Base-by-base conservation (phyloP, 2,113 vertebrate genomes). In the Nothoprocta pentlandii region DNA sequence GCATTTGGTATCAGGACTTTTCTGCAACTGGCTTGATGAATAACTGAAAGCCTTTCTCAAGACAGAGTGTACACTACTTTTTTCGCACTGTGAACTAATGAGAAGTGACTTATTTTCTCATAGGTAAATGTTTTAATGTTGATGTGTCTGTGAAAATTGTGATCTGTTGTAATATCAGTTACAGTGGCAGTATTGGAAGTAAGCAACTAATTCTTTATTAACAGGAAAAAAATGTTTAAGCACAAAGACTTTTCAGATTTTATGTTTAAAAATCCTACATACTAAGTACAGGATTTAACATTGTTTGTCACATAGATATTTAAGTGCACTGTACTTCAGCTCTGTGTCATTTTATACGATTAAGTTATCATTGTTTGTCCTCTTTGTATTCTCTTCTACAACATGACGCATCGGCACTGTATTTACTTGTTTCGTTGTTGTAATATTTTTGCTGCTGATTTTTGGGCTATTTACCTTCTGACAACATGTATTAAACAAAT, bases 81-180 rank as follows among this genome's bases (percentile, higher is more conserved):
- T 58, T 97, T 97, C 98, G 95, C 98, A 98, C 98, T 98, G 98
- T 98, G 98, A 98, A 98, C 97, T 97, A 97, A 98, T 96, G 97
- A 97, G 97, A 98, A 98, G 97, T 97, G 96, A 98, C 98, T 98
- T 98, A 97, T 97, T 97, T 98, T 97, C 98, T 97, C 97, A 97
- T 97, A 96, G 96, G 97, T 98, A 98, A 98, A 98, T 97, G 98
- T 98, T 98, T 98, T 97, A 97, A 97, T 97, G 97, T 98, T 97
- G 93, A 96, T 90, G 97, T 97, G 97, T 98, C 97, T 53, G 98
- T 98, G 97, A 96, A 98, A 97, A 96, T 97, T 95, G 98, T 98
- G 98, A 97, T 97, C 97, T 98, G 97, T 98, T 97, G 97, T 98
- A 97, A 97, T 98, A 98, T 97, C 97, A 93, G 96, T 98, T 98